Evolutionary conservation across 2,888 invertebrate genomes (phyloP), one percentile per base, ranked within the genome.

Genomic region (Eupeodes luniger): DNA sequence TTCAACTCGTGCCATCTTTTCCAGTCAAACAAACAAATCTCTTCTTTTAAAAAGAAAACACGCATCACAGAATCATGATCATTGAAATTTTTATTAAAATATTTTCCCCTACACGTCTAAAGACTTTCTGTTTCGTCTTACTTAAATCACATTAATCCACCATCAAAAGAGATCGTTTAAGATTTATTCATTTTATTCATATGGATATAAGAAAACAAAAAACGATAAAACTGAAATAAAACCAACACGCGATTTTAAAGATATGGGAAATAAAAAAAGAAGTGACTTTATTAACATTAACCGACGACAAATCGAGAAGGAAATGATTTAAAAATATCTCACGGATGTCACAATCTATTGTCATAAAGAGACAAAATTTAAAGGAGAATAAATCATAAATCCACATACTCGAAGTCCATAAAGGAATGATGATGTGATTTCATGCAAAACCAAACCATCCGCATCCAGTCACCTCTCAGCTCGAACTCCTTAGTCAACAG

Each of bases 371-470:
- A 49, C 70, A 61, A 61, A 53, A 85, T n/a, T 82, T 78, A 74
- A 79, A 64, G 62, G 51, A 69, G 83, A 83, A 86, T 86, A 86
- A 86, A 86, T 86, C 82, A 83, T 76, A 72, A 72, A 79, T 79
- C 59, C 27, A 53, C 61, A n/a, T 57, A 49, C 40, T 40, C 6
- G 11, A 70, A 62, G 16, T 10, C 51, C 55, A 66, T 69, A 27
- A 1, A 19, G 36, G 72, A 74, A 66, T 76, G 86, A 66, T 79
- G 86, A 83, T 80, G 80, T 84, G 87, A 84, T 72, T 67, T 49
- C 84, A 87, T 87, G 87, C 87, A 87, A 87, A 87, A 81, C 81
- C 84, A 87, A 87, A 77, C 81, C 84, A 86, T 40, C 57, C 70
- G 83, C 84, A 86, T 40, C 57, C 70, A 87, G 51, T 81, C 79